Conservation (phyloP, 2,113 vertebrate genomes). For the Mus musculus region GRCm39 chr3:149899501-149900000, state of each 20-base stretch:
- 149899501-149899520: not conserved
- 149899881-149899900: not conserved
- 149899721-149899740: not conserved
- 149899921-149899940: not conserved
- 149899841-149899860: not conserved
- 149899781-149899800: not conserved
- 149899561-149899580: not conserved
- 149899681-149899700: not conserved
- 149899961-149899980: conserved; percentile 37
- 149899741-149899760: not conserved
- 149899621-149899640: not conserved
- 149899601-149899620: not conserved
- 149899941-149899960: not conserved
- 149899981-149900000: not conserved
- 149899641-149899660: not conserved
- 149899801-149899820: not conserved
- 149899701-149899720: not conserved
- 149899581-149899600: not conserved
- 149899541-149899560: conserved; percentile 25
- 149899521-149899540: not conserved
- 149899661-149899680: not conserved
- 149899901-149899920: not conserved
- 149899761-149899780: not conserved
- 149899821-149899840: not conserved
- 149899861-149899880: not conserved